Percentiles rank a stretch among this genome's conserved stretches.
These are phyloP conservation scores for Astur gentilis DNA, from an alignment of 2,113 vertebrate species.

Conservation along the genomic window DNA sequence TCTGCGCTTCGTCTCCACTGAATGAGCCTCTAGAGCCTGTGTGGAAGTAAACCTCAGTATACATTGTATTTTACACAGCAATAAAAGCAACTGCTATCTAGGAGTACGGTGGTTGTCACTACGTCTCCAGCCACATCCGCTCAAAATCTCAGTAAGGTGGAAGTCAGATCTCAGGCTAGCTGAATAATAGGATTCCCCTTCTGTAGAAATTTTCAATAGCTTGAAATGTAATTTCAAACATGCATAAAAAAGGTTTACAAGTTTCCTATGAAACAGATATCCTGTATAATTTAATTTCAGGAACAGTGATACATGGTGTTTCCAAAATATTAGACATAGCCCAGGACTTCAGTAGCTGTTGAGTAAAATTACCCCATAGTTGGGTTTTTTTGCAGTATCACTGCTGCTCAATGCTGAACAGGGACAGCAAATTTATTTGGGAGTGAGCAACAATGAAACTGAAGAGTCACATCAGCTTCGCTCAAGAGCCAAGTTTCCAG, in stretches of 20 bases:
- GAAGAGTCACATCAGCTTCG: neutral
- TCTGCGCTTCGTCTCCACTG: neutral
- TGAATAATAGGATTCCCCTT: neutral
- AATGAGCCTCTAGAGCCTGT: neutral
- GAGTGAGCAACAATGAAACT: neutral
- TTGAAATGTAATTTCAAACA: neutral
- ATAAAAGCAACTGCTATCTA: neutral
- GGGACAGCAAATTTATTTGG: neutral
- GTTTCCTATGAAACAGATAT: neutral
- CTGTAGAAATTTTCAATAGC: neutral
- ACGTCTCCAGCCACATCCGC: neutral
- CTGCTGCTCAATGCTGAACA: neutral
- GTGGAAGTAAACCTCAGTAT: neutral
- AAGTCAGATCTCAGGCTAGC: neutral
- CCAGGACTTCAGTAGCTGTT: neutral
- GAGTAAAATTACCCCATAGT: neutral
- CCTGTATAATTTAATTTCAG: neutral
- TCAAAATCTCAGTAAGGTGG: neutral
- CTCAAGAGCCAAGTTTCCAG: neutral
- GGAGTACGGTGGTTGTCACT: neutral
- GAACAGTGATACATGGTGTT: neutral
- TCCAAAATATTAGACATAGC: neutral
- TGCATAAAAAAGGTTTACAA: neutral
- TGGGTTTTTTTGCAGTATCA: fast-evolving
- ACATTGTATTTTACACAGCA: neutral